Evolutionary conservation across 2,113 vertebrate species (phyloP).

Genomic region (Corythornis cristatus): DNA sequence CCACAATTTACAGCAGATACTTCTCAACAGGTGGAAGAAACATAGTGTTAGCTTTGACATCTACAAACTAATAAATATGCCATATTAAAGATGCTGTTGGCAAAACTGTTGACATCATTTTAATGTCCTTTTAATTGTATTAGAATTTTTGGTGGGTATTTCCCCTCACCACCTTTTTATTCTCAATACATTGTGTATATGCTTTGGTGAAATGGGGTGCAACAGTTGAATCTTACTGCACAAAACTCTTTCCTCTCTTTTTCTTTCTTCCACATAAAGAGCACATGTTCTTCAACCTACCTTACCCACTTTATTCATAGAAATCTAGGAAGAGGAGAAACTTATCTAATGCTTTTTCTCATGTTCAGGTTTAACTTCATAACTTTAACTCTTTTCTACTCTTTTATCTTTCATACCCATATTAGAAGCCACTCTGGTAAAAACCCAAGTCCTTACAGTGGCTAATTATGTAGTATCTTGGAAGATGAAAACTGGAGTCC

Average conservation of each 20-base stretch:
- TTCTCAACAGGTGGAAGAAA: not conserved
- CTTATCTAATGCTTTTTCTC: not conserved
- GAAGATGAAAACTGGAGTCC: not conserved
- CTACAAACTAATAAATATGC: not conserved
- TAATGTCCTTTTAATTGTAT: not conserved
- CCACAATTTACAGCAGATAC: not conserved
- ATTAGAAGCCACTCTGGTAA: not conserved
- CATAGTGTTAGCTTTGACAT: not conserved
- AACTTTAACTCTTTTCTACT: not conserved
- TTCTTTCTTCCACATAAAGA: not conserved
- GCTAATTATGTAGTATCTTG: not conserved
- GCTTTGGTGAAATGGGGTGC: not conserved
- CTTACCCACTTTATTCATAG: not conserved
- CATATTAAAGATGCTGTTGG: not conserved
- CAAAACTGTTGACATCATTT: not conserved
- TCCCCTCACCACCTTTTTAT: not conserved
- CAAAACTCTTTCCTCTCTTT: not conserved
- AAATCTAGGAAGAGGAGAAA: not conserved
- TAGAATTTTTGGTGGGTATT: not conserved
- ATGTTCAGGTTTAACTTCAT: not conserved
- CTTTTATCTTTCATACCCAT: not conserved
- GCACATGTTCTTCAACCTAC: not conserved
- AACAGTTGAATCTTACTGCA: not conserved
- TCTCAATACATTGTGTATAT: fast-evolving
- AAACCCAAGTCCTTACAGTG: not conserved